phyloP scores from a whole-genome alignment of 2,888 invertebrate species.

The Ophion obscuratus region DNA sequence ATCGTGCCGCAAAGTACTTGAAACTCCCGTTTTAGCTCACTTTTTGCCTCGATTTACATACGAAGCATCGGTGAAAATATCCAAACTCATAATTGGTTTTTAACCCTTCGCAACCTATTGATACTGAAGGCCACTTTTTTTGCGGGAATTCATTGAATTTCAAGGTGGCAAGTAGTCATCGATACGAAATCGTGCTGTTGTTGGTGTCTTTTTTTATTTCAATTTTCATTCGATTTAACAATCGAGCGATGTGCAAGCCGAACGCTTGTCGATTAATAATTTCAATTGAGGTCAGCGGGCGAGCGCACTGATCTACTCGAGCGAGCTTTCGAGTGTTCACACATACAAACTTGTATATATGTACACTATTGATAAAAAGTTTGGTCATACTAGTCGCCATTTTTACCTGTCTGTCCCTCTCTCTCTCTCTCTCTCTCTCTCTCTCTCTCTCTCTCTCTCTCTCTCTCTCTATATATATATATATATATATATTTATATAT shows the following conservation, averaged over 20 bases:
- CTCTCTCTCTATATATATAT: no score
- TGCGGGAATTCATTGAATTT: background rate
- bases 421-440: no score
- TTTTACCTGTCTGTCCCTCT: background rate
- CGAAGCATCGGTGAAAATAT: background rate
- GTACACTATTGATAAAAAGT: background rate
- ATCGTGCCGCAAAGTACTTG: background rate
- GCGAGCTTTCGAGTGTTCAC: slow-evolving; percentile 34
- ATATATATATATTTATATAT: no score
- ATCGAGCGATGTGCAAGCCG: slow-evolving; percentile 22
- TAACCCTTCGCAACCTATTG: background rate
- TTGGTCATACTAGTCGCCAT: background rate
- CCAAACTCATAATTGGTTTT: background rate
- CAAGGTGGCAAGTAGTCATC: background rate
- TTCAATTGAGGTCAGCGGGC: slow-evolving; percentile 51
- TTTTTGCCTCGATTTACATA: background rate
- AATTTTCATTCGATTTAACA: slow-evolving; percentile 15
- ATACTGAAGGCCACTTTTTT: background rate
- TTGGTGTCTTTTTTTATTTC: background rate
- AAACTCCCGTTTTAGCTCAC: background rate
- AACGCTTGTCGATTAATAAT: slow-evolving; percentile 35
- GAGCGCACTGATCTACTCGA: slow-evolving; percentile 46
- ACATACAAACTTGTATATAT: slow-evolving; percentile 11
- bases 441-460: no score
- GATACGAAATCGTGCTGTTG: background rate